Evolutionary conservation across 2,797 vertebrate genomes (phyloP).

Genomic region (Lophius americanus): DNA sequence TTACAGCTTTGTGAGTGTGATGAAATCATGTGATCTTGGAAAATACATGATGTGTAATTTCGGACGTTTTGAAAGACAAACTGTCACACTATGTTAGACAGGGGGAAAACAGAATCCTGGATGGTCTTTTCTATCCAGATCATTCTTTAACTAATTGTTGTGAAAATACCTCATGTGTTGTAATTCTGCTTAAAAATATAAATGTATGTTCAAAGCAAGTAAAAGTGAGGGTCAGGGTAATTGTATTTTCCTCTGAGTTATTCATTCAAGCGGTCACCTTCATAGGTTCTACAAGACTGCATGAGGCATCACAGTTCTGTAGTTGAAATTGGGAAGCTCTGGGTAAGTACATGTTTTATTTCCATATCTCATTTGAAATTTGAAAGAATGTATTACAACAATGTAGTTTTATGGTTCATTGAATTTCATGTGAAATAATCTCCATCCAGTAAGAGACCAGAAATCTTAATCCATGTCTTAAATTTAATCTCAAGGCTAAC

Average conservation of each 20-base stretch:
- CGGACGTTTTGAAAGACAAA: too few species aligned
- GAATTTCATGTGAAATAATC: conserved; percentile 1
- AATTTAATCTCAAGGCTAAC: conserved; percentile 81
- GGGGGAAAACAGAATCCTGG: too few species aligned
- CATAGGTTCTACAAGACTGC: conserved; percentile 96
- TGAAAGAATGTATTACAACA: not conserved
- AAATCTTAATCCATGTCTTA: not conserved
- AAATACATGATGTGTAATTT: not conserved
- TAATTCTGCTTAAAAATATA: too few species aligned
- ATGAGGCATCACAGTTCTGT: conserved; percentile 92
- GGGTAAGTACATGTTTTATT: conserved; percentile 83
- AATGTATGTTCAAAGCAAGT: too few species aligned
- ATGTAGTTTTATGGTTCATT: too few species aligned
- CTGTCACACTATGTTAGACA: too few species aligned
- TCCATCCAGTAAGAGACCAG: not conserved
- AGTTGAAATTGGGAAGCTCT: conserved; percentile 88
- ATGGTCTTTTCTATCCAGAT: too few species aligned
- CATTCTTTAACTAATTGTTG: too few species aligned
- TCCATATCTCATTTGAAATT: not conserved
- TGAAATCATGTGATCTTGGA: not conserved
- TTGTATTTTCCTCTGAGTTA: not conserved
- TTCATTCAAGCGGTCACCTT: conserved; percentile 13
- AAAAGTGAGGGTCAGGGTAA: too few species aligned
- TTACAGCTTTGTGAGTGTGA: not conserved
- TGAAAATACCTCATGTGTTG: too few species aligned